phyloP scores from a whole-genome alignment of 2,797 vertebrate species.

The Neosilurus mollespiculum region DNA sequence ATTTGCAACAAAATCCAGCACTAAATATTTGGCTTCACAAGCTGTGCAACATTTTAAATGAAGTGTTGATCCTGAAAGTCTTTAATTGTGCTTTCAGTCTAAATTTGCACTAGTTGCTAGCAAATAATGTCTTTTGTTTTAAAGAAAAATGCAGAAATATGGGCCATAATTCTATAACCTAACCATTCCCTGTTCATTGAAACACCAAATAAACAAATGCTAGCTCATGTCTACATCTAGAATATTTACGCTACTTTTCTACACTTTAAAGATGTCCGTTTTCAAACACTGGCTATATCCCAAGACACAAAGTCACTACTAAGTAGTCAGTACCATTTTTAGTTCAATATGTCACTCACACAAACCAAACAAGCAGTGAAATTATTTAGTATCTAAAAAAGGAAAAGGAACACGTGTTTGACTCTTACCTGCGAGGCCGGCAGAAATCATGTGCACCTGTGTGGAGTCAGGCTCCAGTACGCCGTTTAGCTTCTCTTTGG shows the following conservation, averaged over 20 bases:
- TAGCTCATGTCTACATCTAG: slow-evolving; percentile 16
- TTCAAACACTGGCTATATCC: slow-evolving; percentile 41
- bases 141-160: slow-evolving; percentile 35
- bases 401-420: slow-evolving; percentile 42
- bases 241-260: slow-evolving; percentile 24
- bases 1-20: neutral
- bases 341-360: slow-evolving; percentile 47
- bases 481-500: slow-evolving; percentile 92
- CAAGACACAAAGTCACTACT: slow-evolving; percentile 36
- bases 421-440: slow-evolving; percentile 94
- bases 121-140: slow-evolving; percentile 35
- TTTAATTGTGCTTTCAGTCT: slow-evolving; percentile 78
- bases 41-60: neutral
- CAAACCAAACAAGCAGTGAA: slow-evolving; percentile 43
- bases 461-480: slow-evolving; percentile 92
- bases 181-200: slow-evolving; percentile 41
- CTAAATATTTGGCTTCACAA: slow-evolving; percentile 24
- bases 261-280: slow-evolving; percentile 37
- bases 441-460: slow-evolving; percentile 96
- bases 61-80: slow-evolving; percentile 72
- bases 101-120: slow-evolving; percentile 50
- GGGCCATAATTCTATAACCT: slow-evolving; percentile 37
- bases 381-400: slow-evolving; percentile 15
- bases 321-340: slow-evolving; percentile 50
- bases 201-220: slow-evolving; percentile 28